Conservation (phyloP, 2,888 invertebrate species). For the Gisinianus flammeolus region DNA sequence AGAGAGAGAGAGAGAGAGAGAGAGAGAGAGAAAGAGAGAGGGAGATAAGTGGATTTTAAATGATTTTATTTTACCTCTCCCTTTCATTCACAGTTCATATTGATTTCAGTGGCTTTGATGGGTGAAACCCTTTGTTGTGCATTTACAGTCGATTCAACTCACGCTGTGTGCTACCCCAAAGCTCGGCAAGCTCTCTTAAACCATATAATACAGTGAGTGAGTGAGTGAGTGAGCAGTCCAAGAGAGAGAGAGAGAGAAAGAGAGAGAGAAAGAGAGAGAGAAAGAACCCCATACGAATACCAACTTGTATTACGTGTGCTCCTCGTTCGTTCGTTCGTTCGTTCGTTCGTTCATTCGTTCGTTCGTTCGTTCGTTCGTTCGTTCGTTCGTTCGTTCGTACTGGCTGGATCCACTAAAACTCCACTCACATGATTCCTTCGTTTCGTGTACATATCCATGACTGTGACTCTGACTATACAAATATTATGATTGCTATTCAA, state of each 20-base stretch:
- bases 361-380: too few relatives aligned
- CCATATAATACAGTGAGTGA: neutral
- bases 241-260: too few relatives aligned
- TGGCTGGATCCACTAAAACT: too few relatives aligned
- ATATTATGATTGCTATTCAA: constrained; percentile 30
- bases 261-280: too few relatives aligned
- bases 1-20: neutral
- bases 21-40: constrained; percentile 10
- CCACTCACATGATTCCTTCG: too few relatives aligned
- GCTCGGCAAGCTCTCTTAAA: neutral
- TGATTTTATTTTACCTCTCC: constrained; percentile 30
- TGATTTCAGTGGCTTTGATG: constrained; percentile 38
- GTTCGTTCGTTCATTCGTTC: too few relatives aligned
- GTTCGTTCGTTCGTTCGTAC: too few relatives aligned
- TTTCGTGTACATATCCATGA: constrained; percentile 1
- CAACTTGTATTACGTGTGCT: neutral
- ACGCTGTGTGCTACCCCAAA: constrained; percentile 13
- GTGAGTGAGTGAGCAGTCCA: too few relatives aligned
- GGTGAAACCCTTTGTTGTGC: constrained; percentile 31
- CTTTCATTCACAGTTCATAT: constrained; percentile 36
- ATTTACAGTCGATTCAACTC: constrained; percentile 39
- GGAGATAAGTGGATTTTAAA: constrained; percentile 40
- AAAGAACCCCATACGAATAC: too few relatives aligned
- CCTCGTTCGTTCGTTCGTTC: too few relatives aligned
- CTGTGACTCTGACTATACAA: constrained; percentile 23